Conservation (phyloP, 1,140 invertebrate species). For the Oedothorax gibbosus region DNA sequence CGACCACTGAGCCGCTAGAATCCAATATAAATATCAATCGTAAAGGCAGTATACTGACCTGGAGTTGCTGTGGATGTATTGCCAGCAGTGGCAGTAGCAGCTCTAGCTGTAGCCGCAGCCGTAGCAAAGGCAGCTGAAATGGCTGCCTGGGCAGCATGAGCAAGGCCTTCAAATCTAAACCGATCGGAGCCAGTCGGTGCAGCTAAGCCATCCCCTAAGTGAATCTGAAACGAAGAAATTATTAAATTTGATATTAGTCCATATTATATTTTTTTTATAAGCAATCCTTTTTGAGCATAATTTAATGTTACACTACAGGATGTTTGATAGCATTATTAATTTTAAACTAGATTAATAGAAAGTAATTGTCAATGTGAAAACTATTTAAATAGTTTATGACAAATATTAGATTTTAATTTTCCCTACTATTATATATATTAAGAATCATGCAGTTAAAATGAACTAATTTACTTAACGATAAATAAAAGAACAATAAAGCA, state of each 20-base stretch:
- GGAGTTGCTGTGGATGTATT: neutral
- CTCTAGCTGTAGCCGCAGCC: constrained; percentile 65
- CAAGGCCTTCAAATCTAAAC: constrained; percentile 61
- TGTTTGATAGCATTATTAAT: no score
- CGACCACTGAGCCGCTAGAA: no score
- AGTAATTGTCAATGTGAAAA: neutral
- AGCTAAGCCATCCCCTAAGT: neutral
- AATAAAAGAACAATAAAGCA: no score
- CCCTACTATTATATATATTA: no score
- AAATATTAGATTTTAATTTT: neutral
- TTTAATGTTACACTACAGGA: no score
- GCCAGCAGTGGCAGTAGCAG: constrained; percentile 16
- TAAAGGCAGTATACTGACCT: no score
- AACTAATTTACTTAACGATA: no score
- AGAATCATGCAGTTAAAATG: no score
- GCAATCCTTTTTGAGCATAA: no score
- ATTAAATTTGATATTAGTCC: neutral
- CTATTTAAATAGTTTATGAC: neutral
- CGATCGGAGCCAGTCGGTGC: neutral
- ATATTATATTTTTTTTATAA: no score
- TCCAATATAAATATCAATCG: no score
- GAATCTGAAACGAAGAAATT: constrained; percentile 11
- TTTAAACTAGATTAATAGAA: no score
- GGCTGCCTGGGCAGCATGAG: constrained; percentile 69
- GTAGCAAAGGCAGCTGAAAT: constrained; percentile 71